These are phyloP conservation scores for Lipotes vexillifer DNA, from an alignment of 2,113 vertebrate species.

Conservation along the genomic window DNA sequence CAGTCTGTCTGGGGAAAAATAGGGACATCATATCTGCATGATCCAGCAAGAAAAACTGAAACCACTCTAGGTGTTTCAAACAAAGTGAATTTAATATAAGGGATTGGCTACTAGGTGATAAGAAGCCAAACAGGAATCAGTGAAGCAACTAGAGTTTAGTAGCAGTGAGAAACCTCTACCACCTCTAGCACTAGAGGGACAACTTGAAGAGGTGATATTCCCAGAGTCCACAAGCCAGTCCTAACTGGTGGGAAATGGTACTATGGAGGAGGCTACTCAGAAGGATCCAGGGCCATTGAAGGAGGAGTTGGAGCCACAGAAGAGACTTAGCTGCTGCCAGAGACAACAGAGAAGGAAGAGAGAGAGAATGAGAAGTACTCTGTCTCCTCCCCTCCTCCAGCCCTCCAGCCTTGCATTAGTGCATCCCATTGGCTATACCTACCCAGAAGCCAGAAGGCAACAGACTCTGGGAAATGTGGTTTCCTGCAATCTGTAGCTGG, in stretches of 20 bases:
- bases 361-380: background rate
- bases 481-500: background rate
- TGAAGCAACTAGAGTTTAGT: background rate
- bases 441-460: background rate
- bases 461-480: background rate
- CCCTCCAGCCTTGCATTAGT: background rate
- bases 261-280: accelerated
- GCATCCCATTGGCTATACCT: background rate
- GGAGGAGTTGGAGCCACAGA: background rate
- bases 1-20: background rate
- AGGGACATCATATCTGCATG: background rate
- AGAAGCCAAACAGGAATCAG: background rate
- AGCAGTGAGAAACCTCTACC: background rate
- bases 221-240: background rate
- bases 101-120: background rate
- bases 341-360: background rate
- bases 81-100: background rate
- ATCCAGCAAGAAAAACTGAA: background rate
- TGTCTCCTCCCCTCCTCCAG: background rate
- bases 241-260: background rate
- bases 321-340: background rate
- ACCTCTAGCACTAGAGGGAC: background rate
- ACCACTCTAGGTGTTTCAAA: background rate
- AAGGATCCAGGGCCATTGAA: background rate
- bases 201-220: background rate